Evolutionary conservation across 2,797 vertebrate species (phyloP).

Genomic region (Phyllotis vaccarum): DNA sequence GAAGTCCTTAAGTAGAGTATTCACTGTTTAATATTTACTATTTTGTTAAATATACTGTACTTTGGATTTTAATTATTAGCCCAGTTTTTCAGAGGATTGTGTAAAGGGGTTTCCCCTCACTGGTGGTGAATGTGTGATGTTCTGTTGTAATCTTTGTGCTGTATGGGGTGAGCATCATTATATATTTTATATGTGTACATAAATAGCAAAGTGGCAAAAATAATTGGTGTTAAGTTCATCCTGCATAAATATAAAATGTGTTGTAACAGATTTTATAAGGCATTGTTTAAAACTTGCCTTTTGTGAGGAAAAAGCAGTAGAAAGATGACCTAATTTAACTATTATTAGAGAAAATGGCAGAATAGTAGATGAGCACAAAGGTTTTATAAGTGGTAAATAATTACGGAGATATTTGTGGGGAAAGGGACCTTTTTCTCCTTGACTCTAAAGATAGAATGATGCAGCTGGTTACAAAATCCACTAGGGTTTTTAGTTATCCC

Average conservation of each 20-base stretch:
- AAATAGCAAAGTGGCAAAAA: slow-evolving; percentile 91
- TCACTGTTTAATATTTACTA: slow-evolving; percentile 98
- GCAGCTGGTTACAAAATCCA: background rate
- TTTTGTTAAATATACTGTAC: slow-evolving; percentile 97
- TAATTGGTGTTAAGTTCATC: slow-evolving; percentile 88
- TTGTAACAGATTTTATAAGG: slow-evolving; percentile 87
- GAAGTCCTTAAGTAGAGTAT: slow-evolving; percentile 96
- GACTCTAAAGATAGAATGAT: background rate
- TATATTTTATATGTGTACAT: slow-evolving; percentile 91
- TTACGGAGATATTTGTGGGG: slow-evolving; percentile 60
- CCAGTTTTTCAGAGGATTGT: slow-evolving; percentile 92
- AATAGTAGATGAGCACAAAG: slow-evolving; percentile 86
- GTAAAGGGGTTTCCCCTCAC: slow-evolving; percentile 91
- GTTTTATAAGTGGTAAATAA: slow-evolving; percentile 84
- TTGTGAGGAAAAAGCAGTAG: slow-evolving; percentile 81
- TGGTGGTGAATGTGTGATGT: slow-evolving; percentile 95
- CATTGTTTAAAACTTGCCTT: slow-evolving; percentile 87
- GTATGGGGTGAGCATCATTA: slow-evolving; percentile 93
- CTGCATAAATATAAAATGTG: slow-evolving; percentile 90
- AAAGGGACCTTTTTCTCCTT: background rate
- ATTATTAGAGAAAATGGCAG: slow-evolving; percentile 82
- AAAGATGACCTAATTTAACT: slow-evolving; percentile 86
- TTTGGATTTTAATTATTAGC: slow-evolving; percentile 94
- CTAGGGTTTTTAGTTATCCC: background rate
- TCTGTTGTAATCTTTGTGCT: slow-evolving; percentile 93